Evolutionary conservation across 2,888 invertebrate genomes (phyloP), one percentile per base, ranked within the genome.

Genomic region (Zele albiditarsus): DNA sequence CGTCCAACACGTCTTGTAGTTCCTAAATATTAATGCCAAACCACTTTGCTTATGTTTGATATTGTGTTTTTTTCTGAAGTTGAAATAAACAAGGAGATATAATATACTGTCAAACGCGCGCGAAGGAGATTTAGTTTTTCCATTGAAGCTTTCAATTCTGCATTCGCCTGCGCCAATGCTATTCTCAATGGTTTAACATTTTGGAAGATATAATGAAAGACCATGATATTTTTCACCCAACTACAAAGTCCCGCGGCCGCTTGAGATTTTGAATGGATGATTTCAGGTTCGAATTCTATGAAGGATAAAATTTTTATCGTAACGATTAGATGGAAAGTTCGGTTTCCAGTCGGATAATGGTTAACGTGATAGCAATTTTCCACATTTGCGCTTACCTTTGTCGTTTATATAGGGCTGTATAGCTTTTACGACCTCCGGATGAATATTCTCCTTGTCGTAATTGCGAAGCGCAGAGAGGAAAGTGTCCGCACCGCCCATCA

Each of bases 381-480:
- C 38, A 63, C 33, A 63, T 63, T 27, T 12, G 38, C 28, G 63
- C 66, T 74, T 57, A 88, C 89, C 88, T 84, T 91, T 91, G 74
- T 89, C 83, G 23, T 85, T 88, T 33, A 91, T 85, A 77, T 91
- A 91, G 0, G 90, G 90, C 76, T 90, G 91, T 33, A 94, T 90
- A 10, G 96, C 97, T 90, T 96, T 97, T 3, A 97, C 94, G 67
- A 97, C 92, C 80, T 96, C 95, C 0, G 96, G 94, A 82, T 94
- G 95, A 86, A 98, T 97, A 86, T 97, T 96, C 87, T 98, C 97
- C 86, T 98, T 98, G 86, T 98, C 96, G 84, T 97, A 97, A 87
- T 95, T 94, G 23, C 95, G 92, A 58, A 98, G 91, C 84, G 94
- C 94, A 80, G 94, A 92, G 67, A 98, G 90, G 87, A 98, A 98